Evolutionary conservation across 2,113 vertebrate genomes (phyloP).

Genomic region (Cygnus atratus): DNA sequence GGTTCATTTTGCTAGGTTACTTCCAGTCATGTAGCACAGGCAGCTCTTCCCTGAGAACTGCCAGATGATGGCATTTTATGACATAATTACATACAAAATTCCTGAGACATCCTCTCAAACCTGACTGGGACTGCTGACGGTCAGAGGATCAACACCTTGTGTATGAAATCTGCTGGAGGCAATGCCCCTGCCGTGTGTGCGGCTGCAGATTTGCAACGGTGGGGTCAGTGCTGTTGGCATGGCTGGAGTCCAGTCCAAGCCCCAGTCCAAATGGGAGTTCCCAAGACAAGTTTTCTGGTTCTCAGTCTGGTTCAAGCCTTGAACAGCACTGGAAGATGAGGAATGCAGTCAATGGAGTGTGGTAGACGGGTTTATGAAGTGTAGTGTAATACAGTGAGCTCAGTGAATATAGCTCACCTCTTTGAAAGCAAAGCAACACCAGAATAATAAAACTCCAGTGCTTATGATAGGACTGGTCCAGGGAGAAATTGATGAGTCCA

Average conservation of each 20-base stretch:
- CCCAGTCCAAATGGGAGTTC: accelerated
- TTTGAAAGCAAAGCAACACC: neutral
- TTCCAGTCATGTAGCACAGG: accelerated
- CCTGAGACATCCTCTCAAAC: neutral
- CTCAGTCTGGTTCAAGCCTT: neutral
- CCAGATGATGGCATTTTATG: accelerated
- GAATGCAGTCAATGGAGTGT: neutral
- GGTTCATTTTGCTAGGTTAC: accelerated
- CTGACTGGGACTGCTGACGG: accelerated
- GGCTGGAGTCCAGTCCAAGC: accelerated
- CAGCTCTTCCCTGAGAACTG: too few species aligned
- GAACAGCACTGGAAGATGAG: neutral
- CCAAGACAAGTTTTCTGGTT: neutral
- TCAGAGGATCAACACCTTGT: neutral
- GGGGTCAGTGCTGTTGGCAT: neutral
- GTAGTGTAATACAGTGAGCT: neutral
- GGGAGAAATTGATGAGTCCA: neutral
- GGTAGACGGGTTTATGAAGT: accelerated
- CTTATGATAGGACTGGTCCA: neutral
- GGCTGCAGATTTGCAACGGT: neutral
- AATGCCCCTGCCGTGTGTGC: accelerated
- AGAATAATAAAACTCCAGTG: neutral
- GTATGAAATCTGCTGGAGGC: neutral
- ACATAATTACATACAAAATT: neutral
- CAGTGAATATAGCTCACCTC: accelerated